A percentile compares a stretch with the other conserved stretches of the same genome.
phyloP scores from a whole-genome alignment of 2,888 invertebrate species.

The Slavum lentiscoides region DNA sequence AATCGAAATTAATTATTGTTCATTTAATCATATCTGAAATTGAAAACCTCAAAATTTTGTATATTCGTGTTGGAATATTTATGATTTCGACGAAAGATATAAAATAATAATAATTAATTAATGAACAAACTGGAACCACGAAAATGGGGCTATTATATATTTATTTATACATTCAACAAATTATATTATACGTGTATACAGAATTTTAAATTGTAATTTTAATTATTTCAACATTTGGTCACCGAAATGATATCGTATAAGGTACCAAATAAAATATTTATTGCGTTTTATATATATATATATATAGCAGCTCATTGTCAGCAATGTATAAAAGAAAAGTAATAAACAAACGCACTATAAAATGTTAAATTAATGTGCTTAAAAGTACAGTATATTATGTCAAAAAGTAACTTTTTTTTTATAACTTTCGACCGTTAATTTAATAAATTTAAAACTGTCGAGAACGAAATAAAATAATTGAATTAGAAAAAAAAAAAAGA shows the following conservation, averaged over 20 bases:
- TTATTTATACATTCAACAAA: not conserved
- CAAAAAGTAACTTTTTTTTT: conserved; percentile 41
- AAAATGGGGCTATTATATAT: too few species aligned
- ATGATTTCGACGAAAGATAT: too few species aligned
- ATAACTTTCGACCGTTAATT: conserved; percentile 47
- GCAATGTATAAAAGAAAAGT: conserved; percentile 16
- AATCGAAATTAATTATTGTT: too few species aligned
- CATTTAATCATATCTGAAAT: too few species aligned
- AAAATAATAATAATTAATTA: too few species aligned
- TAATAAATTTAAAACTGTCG: conserved; percentile 42
- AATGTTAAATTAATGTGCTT: conserved; percentile 30
- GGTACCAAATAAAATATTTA: not conserved
- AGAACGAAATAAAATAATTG: conserved; percentile 16
- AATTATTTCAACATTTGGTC: not conserved
- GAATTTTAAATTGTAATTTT: not conserved
- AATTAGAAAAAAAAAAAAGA: not conserved
- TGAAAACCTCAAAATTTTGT: too few species aligned
- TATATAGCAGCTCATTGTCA: not conserved
- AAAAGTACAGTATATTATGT: conserved; percentile 30
- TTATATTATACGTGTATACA: not conserved
- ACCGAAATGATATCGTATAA: not conserved
- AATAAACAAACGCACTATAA: conserved; percentile 16
- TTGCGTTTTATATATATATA: not conserved
- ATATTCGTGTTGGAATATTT: too few species aligned
- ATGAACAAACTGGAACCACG: too few species aligned